Evolutionary conservation across 2,797 vertebrate genomes (phyloP), one percentile per base, ranked within the genome.

Genomic region (Bradypus variegatus): DNA sequence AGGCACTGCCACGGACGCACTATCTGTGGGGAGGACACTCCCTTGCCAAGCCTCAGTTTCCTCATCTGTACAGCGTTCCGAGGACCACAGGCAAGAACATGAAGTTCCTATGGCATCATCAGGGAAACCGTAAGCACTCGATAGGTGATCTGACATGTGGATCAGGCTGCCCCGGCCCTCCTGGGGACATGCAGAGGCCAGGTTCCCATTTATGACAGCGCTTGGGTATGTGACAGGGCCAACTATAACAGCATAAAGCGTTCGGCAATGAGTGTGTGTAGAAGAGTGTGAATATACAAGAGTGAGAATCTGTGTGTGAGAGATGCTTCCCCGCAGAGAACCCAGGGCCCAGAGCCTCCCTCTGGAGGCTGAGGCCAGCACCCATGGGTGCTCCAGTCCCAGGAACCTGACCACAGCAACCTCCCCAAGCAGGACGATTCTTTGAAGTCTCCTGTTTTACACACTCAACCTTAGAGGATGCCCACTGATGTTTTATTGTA

Each of bases 281-380:
- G 25, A 38, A 7, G 3, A 27, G 19, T 76, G 80, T 93, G 83
- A 88, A 82, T 88, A 75, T 58, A 67, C 53, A 14, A 73, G 75
- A 33, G 3, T 81, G n/a, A 92, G 91, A 95, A 89, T 92, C 92
- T 93, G 27, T 31, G 14, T 78, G 58, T 86, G 87, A 79, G 92
- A 0, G 55, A 10, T 33, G 15, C 18, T n/a, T 73, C 41, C 19
- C 11, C 70, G 82, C 36, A 27, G 45, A 77, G 80, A 76, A 60
- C 19, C 7, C n/a, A 0, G 0, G 53, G 73, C 36, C 72, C 27
- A 23, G 16, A 33, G 31, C 11, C 36, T 62, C 76, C 58, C 70
- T 36, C 55, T 58, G 55, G 67, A 72, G 50, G 27, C n/a, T 70
- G 76, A 76, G 86, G 55, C 64, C 78, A 75, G 58, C 8, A 0